Conservation (phyloP, 2,113 vertebrate genomes). For the Protobothrops mucrosquamatus region DNA sequence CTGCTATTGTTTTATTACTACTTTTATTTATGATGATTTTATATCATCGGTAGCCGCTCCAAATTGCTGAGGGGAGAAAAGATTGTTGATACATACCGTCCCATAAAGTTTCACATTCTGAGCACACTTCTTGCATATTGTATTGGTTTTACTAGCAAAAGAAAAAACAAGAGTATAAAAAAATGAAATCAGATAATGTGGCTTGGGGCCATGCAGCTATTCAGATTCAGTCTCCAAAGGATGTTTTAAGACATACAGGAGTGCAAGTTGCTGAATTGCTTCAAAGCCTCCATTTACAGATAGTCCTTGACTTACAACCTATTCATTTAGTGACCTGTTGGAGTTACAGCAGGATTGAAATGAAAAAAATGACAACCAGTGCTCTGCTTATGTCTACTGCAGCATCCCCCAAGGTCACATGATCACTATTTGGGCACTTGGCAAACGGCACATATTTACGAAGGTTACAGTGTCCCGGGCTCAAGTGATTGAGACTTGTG, state of each 20-base stretch:
- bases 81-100: constrained; percentile 66
- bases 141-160: constrained; percentile 76
- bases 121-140: constrained; percentile 81
- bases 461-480: no score
- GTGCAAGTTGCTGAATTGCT: neutral
- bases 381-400: no score
- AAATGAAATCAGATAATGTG: neutral
- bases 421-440: no score
- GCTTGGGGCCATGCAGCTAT: neutral
- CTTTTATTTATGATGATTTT: neutral
- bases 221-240: neutral
- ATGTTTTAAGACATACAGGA: neutral
- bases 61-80: neutral
- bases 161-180: constrained; percentile 24
- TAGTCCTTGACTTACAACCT: no score
- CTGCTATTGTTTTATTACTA: neutral
- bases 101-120: constrained; percentile 80
- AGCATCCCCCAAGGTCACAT: no score
- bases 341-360: no score
- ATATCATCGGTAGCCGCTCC: neutral
- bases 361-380: no score
- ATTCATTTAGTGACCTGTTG: no score
- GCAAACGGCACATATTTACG: no score
- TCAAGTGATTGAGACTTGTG: no score
- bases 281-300: neutral